phyloP scores from a whole-genome alignment of 1,140 invertebrate species.

The Patella vulgata region DNA sequence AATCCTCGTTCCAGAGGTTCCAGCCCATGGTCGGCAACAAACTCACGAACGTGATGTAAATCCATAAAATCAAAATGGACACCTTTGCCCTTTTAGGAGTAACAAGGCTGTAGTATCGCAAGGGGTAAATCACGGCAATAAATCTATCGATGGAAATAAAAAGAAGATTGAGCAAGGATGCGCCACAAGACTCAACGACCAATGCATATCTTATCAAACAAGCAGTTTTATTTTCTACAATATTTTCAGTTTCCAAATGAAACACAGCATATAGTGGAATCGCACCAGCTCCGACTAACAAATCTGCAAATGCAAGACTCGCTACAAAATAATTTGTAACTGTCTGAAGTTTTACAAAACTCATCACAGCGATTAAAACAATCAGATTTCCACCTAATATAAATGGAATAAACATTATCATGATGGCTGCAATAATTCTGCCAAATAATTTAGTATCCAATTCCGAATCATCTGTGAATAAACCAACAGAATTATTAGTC shows the following conservation, averaged over 20 bases:
- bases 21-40: constrained; percentile 28
- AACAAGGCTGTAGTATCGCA: constrained; percentile 24
- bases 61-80: constrained; percentile 27
- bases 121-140: constrained; percentile 32
- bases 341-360: constrained; percentile 44
- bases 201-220: constrained; percentile 34
- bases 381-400: constrained; percentile 62
- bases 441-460: constrained; percentile 5
- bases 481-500: too few relatives aligned
- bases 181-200: constrained; percentile 28
- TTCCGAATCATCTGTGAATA: too few relatives aligned
- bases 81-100: constrained; percentile 20
- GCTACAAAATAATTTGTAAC: constrained; percentile 33
- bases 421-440: constrained; percentile 5
- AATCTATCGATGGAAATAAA: constrained; percentile 37
- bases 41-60: constrained; percentile 23
- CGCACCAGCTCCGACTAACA: constrained; percentile 22
- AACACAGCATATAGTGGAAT: constrained; percentile 34
- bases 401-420: constrained; percentile 10
- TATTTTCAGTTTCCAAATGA: constrained; percentile 15
- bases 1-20: constrained; percentile 22
- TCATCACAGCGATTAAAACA: constrained; percentile 63
- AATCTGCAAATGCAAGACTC: constrained; percentile 32
- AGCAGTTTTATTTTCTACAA: constrained; percentile 15
- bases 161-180: constrained; percentile 32